Percentiles rank a stretch among this genome's conserved stretches.
Conservation (phyloP, 2,113 vertebrate genomes). For the Ranitomeya imitator region DNA sequence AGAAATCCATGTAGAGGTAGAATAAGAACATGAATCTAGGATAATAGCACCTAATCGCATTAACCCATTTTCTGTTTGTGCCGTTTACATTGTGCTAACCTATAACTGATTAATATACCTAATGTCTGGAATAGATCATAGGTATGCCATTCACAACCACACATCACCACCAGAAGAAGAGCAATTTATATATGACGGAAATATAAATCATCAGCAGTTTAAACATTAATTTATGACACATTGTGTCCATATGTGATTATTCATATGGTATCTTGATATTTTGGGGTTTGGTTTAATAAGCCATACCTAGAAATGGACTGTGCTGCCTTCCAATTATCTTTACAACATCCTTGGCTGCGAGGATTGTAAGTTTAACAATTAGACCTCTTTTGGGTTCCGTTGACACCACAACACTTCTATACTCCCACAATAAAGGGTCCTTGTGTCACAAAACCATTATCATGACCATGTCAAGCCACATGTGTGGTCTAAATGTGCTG, state of each 20-base stretch:
- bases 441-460: too few species aligned
- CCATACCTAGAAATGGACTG: not conserved
- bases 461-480: too few species aligned
- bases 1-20: slow-evolving; percentile 49
- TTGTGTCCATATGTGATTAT: not conserved
- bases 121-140: not conserved
- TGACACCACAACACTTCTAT: not conserved
- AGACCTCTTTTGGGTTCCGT: too few species aligned
- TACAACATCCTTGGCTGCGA: too few species aligned
- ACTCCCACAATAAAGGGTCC: too few species aligned
- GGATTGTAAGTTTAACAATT: too few species aligned
- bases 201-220: slow-evolving; percentile 6
- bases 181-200: not conserved
- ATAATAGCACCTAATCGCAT: slow-evolving; percentile 30
- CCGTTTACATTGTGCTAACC: too few species aligned
- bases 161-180: not conserved
- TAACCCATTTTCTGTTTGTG: slow-evolving; percentile 7
- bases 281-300: not conserved
- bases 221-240: not conserved
- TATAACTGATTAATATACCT: not conserved
- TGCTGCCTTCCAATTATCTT: not conserved
- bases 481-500: too few species aligned
- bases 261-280: not conserved
- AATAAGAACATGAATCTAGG: slow-evolving; percentile 14
- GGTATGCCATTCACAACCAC: not conserved